Percentiles rank a stretch among this genome's conserved stretches.
Conservation (phyloP, 2,113 vertebrate species). For the Aythya baeri region DNA sequence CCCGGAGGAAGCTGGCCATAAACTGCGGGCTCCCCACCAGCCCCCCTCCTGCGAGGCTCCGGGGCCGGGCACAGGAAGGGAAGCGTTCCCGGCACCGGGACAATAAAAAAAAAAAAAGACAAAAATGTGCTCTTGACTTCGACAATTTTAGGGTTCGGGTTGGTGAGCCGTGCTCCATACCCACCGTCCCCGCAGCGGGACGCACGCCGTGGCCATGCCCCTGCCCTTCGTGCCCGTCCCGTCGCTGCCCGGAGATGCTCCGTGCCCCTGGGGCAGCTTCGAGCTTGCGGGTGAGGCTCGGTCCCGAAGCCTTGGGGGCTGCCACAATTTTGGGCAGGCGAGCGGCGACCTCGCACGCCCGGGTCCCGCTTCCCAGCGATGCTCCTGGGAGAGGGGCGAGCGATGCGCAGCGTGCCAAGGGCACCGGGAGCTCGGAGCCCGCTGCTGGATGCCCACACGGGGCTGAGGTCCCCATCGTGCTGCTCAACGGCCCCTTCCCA, state of each 20-base stretch:
- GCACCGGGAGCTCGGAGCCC: background rate
- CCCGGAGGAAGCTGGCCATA: constrained; percentile 23
- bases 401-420: background rate
- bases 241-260: fast-evolving
- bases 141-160: fast-evolving
- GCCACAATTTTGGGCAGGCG: fast-evolving
- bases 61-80: background rate
- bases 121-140: background rate
- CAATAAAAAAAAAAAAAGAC: background rate
- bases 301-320: background rate
- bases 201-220: fast-evolving
- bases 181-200: fast-evolving
- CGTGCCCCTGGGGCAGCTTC: background rate
- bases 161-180: fast-evolving
- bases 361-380: background rate
- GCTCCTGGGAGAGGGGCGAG: background rate
- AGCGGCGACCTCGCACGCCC: background rate
- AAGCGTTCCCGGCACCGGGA: background rate
- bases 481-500: background rate
- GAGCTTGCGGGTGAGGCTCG: fast-evolving
- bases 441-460: background rate
- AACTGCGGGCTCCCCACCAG: background rate
- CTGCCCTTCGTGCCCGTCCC: background rate
- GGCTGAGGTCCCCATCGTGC: background rate
- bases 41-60: background rate